A percentile compares a stretch with the other conserved stretches of the same genome.
phyloP scores from a whole-genome alignment of 2,113 vertebrate species.

The Polyodon spathula region DNA sequence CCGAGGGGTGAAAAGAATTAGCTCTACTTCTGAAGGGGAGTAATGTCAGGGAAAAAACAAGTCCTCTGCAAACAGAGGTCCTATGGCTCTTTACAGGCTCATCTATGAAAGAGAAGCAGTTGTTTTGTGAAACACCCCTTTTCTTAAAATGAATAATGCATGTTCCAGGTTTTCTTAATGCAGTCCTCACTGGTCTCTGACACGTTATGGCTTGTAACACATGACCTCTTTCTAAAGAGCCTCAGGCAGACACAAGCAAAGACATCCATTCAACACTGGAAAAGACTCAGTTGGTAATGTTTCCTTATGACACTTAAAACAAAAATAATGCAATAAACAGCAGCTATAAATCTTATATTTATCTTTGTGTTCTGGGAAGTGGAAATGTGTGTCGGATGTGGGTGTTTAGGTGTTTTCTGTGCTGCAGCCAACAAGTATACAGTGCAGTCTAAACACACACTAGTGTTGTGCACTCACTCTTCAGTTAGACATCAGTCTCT shows the following conservation, averaged over 20 bases:
- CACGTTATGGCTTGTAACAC: background rate
- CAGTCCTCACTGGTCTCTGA: background rate
- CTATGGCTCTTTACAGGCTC: background rate
- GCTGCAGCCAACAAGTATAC: too few species aligned
- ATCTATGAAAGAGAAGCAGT: background rate
- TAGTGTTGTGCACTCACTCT: too few species aligned
- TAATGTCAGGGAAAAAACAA: too few species aligned
- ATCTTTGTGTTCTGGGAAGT: too few species aligned
- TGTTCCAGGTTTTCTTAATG: background rate
- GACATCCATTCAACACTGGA: slow-evolving; percentile 3
- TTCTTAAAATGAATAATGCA: background rate
- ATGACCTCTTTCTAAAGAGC: background rate
- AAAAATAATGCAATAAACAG: slow-evolving; percentile 2
- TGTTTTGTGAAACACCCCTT: background rate
- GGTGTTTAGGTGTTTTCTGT: too few species aligned
- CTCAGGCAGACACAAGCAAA: background rate
- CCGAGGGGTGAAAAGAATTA: too few species aligned
- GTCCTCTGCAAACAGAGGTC: background rate
- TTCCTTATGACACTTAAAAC: slow-evolving; percentile 1
- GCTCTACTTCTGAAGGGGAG: too few species aligned
- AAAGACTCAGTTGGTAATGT: slow-evolving; percentile 1
- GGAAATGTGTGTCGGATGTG: too few species aligned
- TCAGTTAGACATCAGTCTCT: too few species aligned
- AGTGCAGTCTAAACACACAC: too few species aligned
- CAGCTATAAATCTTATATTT: background rate